phyloP scores from a whole-genome alignment of 2,888 invertebrate genomes.

The Oscheius onirici region DNA sequence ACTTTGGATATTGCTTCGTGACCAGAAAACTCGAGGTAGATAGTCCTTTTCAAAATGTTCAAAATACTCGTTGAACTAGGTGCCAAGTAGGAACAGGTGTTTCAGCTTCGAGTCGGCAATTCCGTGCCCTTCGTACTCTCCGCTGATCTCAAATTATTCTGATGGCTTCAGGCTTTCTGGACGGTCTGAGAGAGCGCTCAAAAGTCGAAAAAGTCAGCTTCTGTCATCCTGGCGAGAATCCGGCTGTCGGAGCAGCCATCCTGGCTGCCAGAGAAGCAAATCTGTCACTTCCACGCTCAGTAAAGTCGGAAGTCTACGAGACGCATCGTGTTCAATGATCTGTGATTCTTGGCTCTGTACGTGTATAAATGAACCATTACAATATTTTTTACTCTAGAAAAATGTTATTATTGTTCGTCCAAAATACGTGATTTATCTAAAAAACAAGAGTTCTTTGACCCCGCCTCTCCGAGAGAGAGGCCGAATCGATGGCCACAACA shows the following conservation, averaged over 20 bases:
- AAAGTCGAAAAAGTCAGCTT: constrained; percentile 40
- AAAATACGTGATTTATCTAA: constrained; percentile 19
- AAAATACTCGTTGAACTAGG: too few relatives aligned
- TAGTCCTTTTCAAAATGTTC: too few relatives aligned
- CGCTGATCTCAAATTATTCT: too few relatives aligned
- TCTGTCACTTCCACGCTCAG: neutral
- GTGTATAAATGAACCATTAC: neutral
- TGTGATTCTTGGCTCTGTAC: neutral
- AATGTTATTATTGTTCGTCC: neutral
- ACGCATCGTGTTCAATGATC: neutral
- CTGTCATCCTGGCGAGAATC: constrained; percentile 43
- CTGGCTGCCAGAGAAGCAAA: constrained; percentile 41
- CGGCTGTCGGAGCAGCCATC: constrained; percentile 55
- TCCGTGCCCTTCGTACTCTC: too few relatives aligned
- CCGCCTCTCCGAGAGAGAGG: neutral
- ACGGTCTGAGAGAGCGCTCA: constrained; percentile 25
- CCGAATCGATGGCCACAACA: constrained; percentile 3
- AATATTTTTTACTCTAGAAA: neutral
- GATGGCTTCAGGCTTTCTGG: constrained; percentile 38
- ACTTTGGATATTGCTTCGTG: too few relatives aligned
- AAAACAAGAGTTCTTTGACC: neutral
- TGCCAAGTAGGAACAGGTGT: too few relatives aligned
- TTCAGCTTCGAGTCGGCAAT: too few relatives aligned
- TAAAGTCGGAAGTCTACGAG: constrained; percentile 13
- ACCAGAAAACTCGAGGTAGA: too few relatives aligned